phyloP scores from a whole-genome alignment of 2,888 invertebrate genomes.

The Timema cristinae region DNA sequence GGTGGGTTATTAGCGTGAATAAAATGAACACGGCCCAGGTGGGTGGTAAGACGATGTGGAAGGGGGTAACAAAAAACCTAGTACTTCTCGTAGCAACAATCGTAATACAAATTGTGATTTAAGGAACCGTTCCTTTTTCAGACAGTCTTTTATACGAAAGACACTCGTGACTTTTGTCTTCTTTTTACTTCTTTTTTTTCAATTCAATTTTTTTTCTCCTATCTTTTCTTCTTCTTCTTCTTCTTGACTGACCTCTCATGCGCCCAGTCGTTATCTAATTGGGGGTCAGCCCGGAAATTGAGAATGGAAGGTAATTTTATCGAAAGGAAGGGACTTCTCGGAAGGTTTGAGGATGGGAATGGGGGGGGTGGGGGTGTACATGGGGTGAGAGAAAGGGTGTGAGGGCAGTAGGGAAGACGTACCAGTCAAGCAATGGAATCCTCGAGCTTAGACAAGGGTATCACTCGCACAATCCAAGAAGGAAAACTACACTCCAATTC shows the following conservation, averaged over 20 bases:
- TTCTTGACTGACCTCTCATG: constrained; percentile 20
- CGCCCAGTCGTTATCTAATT: constrained; percentile 26
- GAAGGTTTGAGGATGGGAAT: constrained; percentile 6
- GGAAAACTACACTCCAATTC: too few species aligned
- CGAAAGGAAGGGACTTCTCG: constrained; percentile 17
- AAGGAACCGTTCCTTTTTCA: constrained; percentile 6
- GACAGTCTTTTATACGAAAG: not conserved
- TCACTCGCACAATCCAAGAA: too few species aligned
- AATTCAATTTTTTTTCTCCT: constrained; percentile 3
- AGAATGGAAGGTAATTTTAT: constrained; percentile 25
- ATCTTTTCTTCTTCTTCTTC: not conserved
- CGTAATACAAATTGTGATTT: not conserved
- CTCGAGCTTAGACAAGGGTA: too few species aligned
- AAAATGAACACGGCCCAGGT: too few species aligned
- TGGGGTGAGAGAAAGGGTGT: constrained; percentile 9
- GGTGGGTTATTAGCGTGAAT: too few species aligned
- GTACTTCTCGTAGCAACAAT: too few species aligned
- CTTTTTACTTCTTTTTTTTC: not conserved
- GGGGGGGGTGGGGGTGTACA: not conserved
- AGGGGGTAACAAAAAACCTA: too few species aligned
- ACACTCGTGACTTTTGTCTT: not conserved
- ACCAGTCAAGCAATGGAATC: too few species aligned
- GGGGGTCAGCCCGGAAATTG: constrained; percentile 25
- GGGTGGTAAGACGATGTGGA: too few species aligned
- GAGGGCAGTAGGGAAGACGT: not conserved